Evolutionary conservation across 2,888 invertebrate species (phyloP).

Genomic region (Osmoderma eremita): DNA sequence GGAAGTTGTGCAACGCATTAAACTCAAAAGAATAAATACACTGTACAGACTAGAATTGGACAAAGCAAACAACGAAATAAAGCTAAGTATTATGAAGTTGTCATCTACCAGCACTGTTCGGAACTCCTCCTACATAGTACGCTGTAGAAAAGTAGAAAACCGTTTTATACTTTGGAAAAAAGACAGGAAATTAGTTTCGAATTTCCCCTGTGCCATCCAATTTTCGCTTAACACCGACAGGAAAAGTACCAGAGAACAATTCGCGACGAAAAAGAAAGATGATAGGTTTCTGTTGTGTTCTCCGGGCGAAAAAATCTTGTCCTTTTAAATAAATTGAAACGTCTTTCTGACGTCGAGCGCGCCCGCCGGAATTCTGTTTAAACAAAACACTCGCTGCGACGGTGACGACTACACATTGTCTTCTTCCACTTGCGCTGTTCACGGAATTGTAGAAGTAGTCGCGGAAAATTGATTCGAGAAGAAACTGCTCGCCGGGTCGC

Average conservation of each 20-base stretch:
- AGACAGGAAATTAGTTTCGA: constrained; percentile 37
- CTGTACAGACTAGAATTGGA: too few species aligned
- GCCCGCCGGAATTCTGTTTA: not conserved
- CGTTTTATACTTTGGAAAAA: constrained; percentile 32
- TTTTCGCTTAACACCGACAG: constrained; percentile 21
- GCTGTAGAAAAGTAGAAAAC: constrained; percentile 5
- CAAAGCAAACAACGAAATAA: constrained; percentile 2
- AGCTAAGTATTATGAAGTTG: constrained; percentile 23
- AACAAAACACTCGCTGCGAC: not conserved
- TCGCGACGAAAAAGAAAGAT: constrained; percentile 4
- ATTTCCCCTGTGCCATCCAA: constrained; percentile 29
- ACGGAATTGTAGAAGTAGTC: constrained; percentile 3
- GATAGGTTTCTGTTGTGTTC: constrained; percentile 21
- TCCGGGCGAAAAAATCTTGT: constrained; percentile 13
- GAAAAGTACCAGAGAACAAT: not conserved
- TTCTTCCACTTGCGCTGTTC: constrained; percentile 11
- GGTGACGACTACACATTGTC: not conserved
- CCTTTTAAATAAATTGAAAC: constrained; percentile 32
- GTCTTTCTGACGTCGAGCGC: not conserved
- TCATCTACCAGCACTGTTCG: constrained; percentile 8
- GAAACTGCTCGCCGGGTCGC: too few species aligned
- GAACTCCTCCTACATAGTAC: not conserved
- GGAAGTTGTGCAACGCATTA: too few species aligned
- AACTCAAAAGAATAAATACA: too few species aligned
- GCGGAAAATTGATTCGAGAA: constrained; percentile 17